Evolutionary conservation across 2,888 invertebrate genomes (phyloP).

Genomic region (Hedya salicella): DNA sequence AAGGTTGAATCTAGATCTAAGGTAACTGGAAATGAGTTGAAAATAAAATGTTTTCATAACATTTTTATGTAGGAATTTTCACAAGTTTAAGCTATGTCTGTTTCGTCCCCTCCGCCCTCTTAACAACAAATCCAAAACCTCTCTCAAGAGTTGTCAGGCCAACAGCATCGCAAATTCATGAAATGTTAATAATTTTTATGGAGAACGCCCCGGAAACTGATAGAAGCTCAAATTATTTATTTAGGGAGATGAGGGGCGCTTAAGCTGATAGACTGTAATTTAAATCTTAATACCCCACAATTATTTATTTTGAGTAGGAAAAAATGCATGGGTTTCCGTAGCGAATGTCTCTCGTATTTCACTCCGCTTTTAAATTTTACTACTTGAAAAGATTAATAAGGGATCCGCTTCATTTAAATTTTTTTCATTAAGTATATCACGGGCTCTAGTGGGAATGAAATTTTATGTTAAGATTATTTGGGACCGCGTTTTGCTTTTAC

Average conservation of each 20-base stretch:
- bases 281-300: constrained; percentile 77
- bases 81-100: too few species aligned
- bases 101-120: neutral
- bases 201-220: constrained; percentile 59
- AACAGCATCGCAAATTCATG: constrained; percentile 72
- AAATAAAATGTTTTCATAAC: too few species aligned
- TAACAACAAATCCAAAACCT: constrained; percentile 10
- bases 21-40: too few species aligned
- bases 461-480: constrained; percentile 19
- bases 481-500: neutral
- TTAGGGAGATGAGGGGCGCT: constrained; percentile 61
- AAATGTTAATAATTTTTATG: constrained; percentile 75
- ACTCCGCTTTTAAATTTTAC: constrained; percentile 55
- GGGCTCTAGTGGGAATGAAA: constrained; percentile 12
- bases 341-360: constrained; percentile 62
- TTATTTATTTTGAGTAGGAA: constrained; percentile 77
- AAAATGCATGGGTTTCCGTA: constrained; percentile 68
- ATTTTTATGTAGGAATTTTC: too few species aligned
- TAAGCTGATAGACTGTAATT: constrained; percentile 76
- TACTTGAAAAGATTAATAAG: constrained; percentile 44
- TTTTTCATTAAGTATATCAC: constrained; percentile 37
- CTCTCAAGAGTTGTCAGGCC: constrained; percentile 46
- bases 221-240: constrained; percentile 70
- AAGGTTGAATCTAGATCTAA: too few species aligned
- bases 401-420: constrained; percentile 37